Evolutionary conservation across 2,113 vertebrate species (phyloP).

Genomic region (Drymodes brunneopygia): DNA sequence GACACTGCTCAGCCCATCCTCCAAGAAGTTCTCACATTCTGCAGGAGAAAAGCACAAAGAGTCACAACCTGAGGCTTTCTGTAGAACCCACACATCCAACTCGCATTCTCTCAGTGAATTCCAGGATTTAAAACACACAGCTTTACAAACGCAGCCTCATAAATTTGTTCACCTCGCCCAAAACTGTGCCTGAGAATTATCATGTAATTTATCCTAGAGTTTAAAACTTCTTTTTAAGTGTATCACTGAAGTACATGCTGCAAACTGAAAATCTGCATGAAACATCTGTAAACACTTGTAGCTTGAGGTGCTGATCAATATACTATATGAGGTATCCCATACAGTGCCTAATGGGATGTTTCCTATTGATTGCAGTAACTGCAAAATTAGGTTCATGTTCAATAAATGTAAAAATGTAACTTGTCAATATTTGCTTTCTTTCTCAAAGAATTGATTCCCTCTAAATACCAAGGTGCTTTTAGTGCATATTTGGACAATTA

Average conservation of each 20-base stretch:
- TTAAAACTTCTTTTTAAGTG: not conserved
- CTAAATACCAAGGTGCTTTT: not conserved
- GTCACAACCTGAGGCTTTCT: not conserved
- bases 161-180: not conserved
- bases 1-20: constrained; percentile 54
- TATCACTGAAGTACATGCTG: rapidly evolving
- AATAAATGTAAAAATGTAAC: not conserved
- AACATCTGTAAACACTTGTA: not conserved
- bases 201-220: not conserved
- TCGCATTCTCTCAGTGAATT: rapidly evolving
- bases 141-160: not conserved
- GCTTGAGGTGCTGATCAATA: not conserved
- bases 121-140: not conserved
- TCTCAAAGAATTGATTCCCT: not conserved
- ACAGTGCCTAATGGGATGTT: not conserved
- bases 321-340: not conserved
- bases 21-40: constrained; percentile 72
- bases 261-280: not conserved
- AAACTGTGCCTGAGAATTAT: not conserved
- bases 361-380: not conserved
- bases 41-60: not conserved
- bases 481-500: not conserved
- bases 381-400: not conserved
- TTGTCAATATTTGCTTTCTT: not conserved
- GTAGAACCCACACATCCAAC: not conserved